These are phyloP conservation scores for Atopsyche davidsoni DNA, from an alignment of 1,140 invertebrate genomes.

Conservation along the genomic window DNA sequence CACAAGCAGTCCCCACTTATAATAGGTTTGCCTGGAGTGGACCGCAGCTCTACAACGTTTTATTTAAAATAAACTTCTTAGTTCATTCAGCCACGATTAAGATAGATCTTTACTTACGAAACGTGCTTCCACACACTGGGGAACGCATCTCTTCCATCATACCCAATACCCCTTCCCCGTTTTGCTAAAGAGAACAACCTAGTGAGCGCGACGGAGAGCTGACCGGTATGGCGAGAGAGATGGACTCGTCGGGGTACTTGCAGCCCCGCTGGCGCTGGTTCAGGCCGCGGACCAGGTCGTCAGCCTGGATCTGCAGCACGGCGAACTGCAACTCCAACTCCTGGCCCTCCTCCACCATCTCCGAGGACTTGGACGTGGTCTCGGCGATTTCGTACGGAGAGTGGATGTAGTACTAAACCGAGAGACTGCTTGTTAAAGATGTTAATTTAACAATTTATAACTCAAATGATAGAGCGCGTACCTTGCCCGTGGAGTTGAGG, in stretches of 20 bases:
- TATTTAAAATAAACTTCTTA: too few relatives aligned
- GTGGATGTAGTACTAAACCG: constrained; percentile 53
- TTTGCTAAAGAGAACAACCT: too few relatives aligned
- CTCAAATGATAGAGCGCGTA: constrained; percentile 23
- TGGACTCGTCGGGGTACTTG: constrained; percentile 49
- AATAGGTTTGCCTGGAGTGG: too few relatives aligned
- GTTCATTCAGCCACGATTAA: too few relatives aligned
- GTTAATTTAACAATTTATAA: background rate
- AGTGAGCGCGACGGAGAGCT: background rate
- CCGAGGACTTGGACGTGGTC: constrained; percentile 43
- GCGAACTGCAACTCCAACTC: constrained; percentile 51
- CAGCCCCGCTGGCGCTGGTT: constrained; percentile 46
- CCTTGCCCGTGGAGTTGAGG: constrained; percentile 37
- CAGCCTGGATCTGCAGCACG: constrained; percentile 49
- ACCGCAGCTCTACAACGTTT: too few relatives aligned
- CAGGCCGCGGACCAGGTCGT: constrained; percentile 38
- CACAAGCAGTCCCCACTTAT: too few relatives aligned
- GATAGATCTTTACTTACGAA: too few relatives aligned
- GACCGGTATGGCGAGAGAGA: constrained; percentile 40
- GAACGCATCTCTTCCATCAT: too few relatives aligned
- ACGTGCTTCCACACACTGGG: too few relatives aligned
- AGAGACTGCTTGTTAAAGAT: constrained; percentile 5
- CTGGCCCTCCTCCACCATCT: constrained; percentile 43
- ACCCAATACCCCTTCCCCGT: too few relatives aligned
- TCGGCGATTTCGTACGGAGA: constrained; percentile 53